Conservation (phyloP, 2,113 vertebrate species). For the Heptranchias perlo region DNA sequence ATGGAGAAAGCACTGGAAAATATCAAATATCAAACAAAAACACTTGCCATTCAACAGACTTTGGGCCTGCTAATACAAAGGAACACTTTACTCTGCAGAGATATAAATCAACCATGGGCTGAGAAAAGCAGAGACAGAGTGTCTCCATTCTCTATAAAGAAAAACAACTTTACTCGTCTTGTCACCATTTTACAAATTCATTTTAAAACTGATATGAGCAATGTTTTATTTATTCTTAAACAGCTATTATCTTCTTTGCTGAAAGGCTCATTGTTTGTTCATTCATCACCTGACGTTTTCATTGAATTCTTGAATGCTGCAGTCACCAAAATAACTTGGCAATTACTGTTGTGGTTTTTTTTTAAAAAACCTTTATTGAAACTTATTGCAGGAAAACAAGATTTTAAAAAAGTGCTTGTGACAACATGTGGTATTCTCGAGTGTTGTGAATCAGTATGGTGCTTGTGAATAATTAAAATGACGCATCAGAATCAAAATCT, state of each 20-base stretch:
- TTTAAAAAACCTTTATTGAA: not conserved
- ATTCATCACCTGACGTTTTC: not conserved
- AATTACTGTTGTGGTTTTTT: not conserved
- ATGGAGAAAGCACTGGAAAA: not conserved
- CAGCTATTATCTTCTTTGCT: not conserved
- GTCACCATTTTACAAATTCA: not conserved
- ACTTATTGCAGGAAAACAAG: not conserved
- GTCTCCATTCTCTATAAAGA: not conserved
- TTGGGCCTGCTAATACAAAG: not conserved
- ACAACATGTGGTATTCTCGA: not conserved
- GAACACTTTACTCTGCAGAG: not conserved
- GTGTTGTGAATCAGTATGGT: not conserved
- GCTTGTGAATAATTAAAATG: not conserved
- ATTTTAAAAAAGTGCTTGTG: not conserved
- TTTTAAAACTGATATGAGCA: not conserved
- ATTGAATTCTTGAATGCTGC: not conserved
- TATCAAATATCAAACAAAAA: not conserved
- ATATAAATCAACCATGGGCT: not conserved
- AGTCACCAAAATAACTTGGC: not conserved
- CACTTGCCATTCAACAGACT: not conserved
- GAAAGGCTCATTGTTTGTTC: not conserved
- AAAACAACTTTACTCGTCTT: not conserved
- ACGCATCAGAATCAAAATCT: not conserved
- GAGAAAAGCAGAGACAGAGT: not conserved
- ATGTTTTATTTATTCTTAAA: not conserved